These are phyloP conservation scores for Bettongia penicillata DNA, from an alignment of 2,113 vertebrate genomes.

Conservation along the genomic window DNA sequence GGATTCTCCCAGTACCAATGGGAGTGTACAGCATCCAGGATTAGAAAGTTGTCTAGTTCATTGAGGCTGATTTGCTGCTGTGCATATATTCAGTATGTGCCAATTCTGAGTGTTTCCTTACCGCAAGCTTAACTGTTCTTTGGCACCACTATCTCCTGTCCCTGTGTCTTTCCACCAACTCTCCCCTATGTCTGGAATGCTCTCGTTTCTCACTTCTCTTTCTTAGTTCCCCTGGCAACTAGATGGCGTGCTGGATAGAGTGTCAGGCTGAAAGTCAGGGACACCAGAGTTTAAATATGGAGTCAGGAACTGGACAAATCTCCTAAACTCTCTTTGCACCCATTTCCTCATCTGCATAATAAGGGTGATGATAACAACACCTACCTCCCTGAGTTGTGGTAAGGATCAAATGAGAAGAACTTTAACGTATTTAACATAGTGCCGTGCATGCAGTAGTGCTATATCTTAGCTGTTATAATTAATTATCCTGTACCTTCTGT, in stretches of 20 bases:
- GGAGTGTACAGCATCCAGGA: accelerated
- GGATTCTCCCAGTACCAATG: no score
- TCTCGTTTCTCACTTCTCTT: neutral
- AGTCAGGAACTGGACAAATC: neutral
- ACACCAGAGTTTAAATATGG: neutral
- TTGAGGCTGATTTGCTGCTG: neutral
- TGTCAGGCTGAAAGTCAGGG: neutral
- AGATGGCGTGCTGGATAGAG: neutral
- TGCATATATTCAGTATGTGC: neutral
- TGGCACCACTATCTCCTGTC: neutral
- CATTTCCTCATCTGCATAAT: neutral
- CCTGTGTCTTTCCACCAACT: neutral
- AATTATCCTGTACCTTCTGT: neutral
- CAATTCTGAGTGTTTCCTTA: neutral
- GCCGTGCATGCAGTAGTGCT: neutral
- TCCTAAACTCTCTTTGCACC: neutral
- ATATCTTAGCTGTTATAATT: neutral
- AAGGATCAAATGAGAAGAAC: neutral
- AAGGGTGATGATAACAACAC: neutral
- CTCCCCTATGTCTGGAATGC: neutral
- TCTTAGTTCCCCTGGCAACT: neutral
- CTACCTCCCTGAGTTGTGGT: neutral
- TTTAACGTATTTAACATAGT: neutral
- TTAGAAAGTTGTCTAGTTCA: neutral
- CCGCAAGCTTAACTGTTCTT: neutral